A percentile compares a stretch with the other conserved stretches of the same genome.
Conservation (phyloP, 2,113 vertebrate genomes). For the Corapipo altera region DNA sequence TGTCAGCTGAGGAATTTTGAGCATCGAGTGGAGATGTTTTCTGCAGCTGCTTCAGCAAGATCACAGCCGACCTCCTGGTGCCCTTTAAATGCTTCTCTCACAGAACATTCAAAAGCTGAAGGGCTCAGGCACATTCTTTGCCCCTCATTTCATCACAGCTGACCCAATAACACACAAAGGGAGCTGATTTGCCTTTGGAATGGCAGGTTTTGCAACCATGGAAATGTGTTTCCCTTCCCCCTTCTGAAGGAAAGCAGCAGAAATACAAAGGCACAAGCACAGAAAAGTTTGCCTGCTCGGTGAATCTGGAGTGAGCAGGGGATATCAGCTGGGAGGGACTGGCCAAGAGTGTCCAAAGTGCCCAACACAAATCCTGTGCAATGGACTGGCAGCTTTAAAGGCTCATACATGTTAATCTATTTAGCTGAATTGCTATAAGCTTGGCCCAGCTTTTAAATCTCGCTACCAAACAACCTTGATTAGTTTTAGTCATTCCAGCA, state of each 20-base stretch:
- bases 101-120: neutral
- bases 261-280: neutral
- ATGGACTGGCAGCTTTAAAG: neutral
- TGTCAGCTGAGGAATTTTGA: neutral
- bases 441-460: neutral
- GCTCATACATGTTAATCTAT: neutral
- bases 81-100: neutral
- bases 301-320: neutral
- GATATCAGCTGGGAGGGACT: neutral
- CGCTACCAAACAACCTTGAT: neutral
- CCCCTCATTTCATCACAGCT: neutral
- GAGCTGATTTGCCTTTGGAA: neutral
- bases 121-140: neutral
- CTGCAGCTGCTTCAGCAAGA: neutral
- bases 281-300: neutral
- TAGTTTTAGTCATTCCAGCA: neutral
- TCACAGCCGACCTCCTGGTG: neutral
- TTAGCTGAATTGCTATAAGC: neutral
- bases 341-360: fast-evolving
- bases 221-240: neutral
- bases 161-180: neutral
- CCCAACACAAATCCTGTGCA: neutral
- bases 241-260: neutral
- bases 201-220: neutral
- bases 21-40: neutral